Base-by-base conservation (phyloP, 2,797 vertebrate species). In the Cyprinella venusta region DNA sequence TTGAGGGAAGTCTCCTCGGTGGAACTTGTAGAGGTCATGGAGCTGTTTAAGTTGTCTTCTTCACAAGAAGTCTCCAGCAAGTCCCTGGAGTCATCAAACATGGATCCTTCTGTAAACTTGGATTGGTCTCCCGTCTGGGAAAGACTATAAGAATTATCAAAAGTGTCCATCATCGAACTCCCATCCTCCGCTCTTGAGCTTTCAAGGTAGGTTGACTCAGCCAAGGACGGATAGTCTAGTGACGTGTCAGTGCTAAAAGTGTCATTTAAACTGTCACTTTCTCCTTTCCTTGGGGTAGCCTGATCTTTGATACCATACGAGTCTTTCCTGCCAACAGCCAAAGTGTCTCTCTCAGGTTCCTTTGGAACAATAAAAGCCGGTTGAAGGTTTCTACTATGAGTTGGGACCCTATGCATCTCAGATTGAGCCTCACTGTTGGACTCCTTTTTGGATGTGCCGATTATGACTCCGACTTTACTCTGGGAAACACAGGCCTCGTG, bases 41-140 rank as follows among this genome's bases (percentile, higher is more conserved):
- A 87, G 77, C 89, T 87, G 77, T 88, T 90, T 72, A 86, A 70
- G 24, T 89, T 92, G 63, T 90, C 88, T 3, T 90, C 90, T 26
- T 76, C 82, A 83, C 82, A 88, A 59, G 91, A 91, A 16, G 81
- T 76, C 75, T 90, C 89, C 40, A 74, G 86, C 76, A 89, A 83
- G 45, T 91, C 88, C 86, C 87, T 90, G 48, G 90, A 92, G 74
- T 89, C 86, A 10, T 91, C 87, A 16, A 76, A 65, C 19, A 84
- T 89, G 42, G 81, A 92, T 68, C 65, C 76, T 56, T 88, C 86
- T 8, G 65, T 78, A 50, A 80, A 79, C 69, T 61, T 69, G 56
- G 84, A 88, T 8, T 61, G 45, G 24, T 85, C 79, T 63, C 79
- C 86, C 18, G 82, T 76, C 4, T 76, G 75, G 12, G 88, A 90